Evolutionary conservation across 2,888 invertebrate genomes (phyloP).

Genomic region (Agrochola litura): DNA sequence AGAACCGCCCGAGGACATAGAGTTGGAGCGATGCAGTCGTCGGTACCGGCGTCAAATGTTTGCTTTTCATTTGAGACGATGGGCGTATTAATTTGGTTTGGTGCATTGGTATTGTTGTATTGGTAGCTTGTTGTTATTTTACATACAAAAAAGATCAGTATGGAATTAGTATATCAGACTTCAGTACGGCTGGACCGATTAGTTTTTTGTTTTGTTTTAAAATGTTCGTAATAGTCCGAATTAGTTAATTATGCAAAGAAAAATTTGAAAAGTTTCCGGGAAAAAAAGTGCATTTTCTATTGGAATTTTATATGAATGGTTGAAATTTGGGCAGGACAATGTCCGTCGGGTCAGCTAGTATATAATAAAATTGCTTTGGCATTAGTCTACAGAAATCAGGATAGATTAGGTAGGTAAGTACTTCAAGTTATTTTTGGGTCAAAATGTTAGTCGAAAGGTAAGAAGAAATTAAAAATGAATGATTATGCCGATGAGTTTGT

Average conservation of each 20-base stretch:
- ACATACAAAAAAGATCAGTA: too few relatives aligned
- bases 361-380: background rate
- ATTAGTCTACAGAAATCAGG: background rate
- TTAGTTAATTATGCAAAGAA: too few relatives aligned
- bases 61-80: conserved; percentile 16
- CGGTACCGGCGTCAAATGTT: conserved; percentile 19
- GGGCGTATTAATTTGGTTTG: conserved; percentile 2
- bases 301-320: too few relatives aligned
- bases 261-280: too few relatives aligned
- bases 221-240: too few relatives aligned
- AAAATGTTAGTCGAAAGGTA: background rate
- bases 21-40: conserved; percentile 16
- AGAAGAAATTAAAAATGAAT: background rate
- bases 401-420: background rate
- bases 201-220: too few relatives aligned
- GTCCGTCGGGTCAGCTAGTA: too few relatives aligned
- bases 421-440: too few relatives aligned
- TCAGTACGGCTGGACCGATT: too few relatives aligned
- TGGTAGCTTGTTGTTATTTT: background rate
- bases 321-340: too few relatives aligned
- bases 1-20: conserved; percentile 40
- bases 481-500: background rate
- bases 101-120: background rate
- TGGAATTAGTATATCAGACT: too few relatives aligned
- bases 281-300: too few relatives aligned